phyloP scores from a whole-genome alignment of 2,888 invertebrate species.

The Eugnorisma glareosa region DNA sequence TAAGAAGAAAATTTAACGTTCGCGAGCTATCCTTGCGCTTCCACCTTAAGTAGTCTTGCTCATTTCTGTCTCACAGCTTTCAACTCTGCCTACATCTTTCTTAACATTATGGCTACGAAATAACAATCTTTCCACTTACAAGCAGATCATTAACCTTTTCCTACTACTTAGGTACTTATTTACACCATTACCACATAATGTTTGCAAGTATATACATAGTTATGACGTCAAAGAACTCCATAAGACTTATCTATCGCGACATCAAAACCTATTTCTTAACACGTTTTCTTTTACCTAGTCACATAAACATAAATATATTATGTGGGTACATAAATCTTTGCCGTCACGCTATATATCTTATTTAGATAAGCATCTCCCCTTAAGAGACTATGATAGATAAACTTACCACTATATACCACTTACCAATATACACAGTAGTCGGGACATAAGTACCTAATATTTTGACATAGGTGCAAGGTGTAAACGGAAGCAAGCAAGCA shows the following conservation, averaged over 20 bases:
- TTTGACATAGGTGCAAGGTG: background rate
- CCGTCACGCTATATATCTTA: conserved; percentile 13
- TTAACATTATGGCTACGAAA: background rate
- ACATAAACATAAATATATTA: conserved; percentile 8
- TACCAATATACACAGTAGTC: background rate
- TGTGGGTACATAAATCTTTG: conserved; percentile 24
- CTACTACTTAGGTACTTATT: background rate
- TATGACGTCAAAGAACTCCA: conserved; percentile 15
- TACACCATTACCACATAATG: conserved; percentile 14
- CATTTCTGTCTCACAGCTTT: background rate
- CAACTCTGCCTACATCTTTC: background rate
- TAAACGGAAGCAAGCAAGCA: too few relatives aligned
- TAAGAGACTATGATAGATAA: background rate
- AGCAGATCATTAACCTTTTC: conserved; percentile 13
- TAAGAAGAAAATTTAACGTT: too few relatives aligned
- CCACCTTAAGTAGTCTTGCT: too few relatives aligned
- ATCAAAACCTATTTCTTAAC: conserved; percentile 31
- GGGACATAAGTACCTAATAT: background rate
- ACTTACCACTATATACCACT: background rate
- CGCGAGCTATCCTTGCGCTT: too few relatives aligned
- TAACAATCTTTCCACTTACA: background rate
- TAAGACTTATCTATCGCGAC: conserved; percentile 13
- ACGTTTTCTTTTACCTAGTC: conserved; percentile 23
- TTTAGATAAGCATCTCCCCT: conserved; percentile 38
- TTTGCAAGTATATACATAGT: background rate